Evolutionary conservation across 1,140 invertebrate species (phyloP).

Genomic region (Hermetia illucens): DNA sequence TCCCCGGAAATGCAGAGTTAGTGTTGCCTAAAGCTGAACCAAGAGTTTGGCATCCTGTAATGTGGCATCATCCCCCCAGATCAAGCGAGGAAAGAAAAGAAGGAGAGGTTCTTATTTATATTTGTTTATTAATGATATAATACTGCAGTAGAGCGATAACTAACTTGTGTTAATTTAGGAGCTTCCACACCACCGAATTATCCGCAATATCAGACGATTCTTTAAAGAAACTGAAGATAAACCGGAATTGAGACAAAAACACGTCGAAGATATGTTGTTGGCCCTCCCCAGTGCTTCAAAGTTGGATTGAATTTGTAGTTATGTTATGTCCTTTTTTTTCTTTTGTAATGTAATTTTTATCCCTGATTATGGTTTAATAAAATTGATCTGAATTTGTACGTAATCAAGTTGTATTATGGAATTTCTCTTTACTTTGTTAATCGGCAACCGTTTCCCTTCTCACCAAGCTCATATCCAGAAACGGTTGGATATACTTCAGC

Average conservation of each 20-base stretch:
- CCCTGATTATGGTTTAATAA: not conserved
- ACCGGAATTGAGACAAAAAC: slow-evolving; percentile 20
- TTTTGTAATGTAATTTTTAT: too few species aligned
- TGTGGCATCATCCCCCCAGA: slow-evolving; percentile 30
- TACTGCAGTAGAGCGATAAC: slow-evolving; percentile 1
- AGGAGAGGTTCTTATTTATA: slow-evolving; percentile 10
- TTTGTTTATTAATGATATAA: not conserved
- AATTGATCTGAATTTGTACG: too few species aligned
- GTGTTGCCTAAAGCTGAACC: slow-evolving; percentile 10
- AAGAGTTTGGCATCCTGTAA: slow-evolving; percentile 30
- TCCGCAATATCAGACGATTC: slow-evolving; percentile 27
- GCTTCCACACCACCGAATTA: slow-evolving; percentile 28
- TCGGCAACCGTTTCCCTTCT: not conserved
- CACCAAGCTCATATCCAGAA: slow-evolving; percentile 14
- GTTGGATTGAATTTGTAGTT: too few species aligned
- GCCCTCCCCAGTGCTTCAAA: slow-evolving; percentile 24
- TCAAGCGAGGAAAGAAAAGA: slow-evolving; percentile 32
- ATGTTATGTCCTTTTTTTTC: too few species aligned
- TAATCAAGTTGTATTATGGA: too few species aligned
- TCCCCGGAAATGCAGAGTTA: not conserved
- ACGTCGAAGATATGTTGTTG: slow-evolving; percentile 28
- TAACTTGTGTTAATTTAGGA: slow-evolving; percentile 12
- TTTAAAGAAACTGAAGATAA: slow-evolving; percentile 28
- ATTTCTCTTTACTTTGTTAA: not conserved
- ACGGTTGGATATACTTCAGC: slow-evolving; percentile 24